Base-by-base conservation (phyloP, 2,888 invertebrate genomes). In the Drosophila macrothrix region DNA sequence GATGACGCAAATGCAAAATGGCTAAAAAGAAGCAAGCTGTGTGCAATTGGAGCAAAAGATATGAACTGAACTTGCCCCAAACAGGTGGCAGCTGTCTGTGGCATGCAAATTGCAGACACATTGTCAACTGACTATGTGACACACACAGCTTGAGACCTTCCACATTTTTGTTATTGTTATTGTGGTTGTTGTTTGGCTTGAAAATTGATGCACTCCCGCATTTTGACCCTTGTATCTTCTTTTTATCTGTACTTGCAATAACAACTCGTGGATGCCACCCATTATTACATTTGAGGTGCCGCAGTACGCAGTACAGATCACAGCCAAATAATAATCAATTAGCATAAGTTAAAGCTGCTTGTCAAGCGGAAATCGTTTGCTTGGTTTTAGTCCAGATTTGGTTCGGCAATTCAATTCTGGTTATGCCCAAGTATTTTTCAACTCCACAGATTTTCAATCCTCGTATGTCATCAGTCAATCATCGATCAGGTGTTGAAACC, bases 1-100 rank as follows among this genome's bases (percentile, higher is more conserved):
- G 73, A 73, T 61, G 73, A 73, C 73, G 73, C 3, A 46, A 63
- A 19, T 31, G 50, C 16, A 73, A 73, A 73, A 56, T 73, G 46
- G 50, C 43, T 43, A 73, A 73, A 46, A 73, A 61, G 55, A 67
- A 65, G 22, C 59, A 53, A 7, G 16, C 58, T 31, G 55, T 39
- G 19, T 39, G 46, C 43, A 64, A 59, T 64, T 31, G 53, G 25
- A 55, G 64, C 35, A 60, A 58, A 54, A 59, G 59, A 46, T 54
- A n/a, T n/a, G 25, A 33, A 39, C n/a, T 28, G 39, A 37, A 22
- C 16, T 50, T 55, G 54, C 49, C 35, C 28, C 70, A 62, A 61
- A 70, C 70, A 71, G 70, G 69, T 70, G 70, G 71, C 65, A 53
- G 52, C 54, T 70, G 69, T 60, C 70, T 31, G 39, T 39, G 35